Conservation (phyloP, 1,140 invertebrate genomes). For the Sesamia nonagrioides region DNA sequence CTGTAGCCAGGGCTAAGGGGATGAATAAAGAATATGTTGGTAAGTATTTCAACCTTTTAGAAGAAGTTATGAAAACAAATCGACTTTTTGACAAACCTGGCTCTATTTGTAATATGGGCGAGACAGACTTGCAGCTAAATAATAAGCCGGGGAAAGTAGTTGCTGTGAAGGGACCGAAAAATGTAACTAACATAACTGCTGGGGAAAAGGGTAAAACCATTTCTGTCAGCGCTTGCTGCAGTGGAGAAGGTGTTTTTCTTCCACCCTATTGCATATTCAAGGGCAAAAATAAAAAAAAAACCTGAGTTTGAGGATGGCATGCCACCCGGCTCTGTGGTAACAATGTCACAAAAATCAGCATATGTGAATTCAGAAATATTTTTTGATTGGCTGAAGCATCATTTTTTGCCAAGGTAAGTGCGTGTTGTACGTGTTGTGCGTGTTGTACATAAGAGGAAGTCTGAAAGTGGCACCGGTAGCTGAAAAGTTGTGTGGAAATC, state of each 20-base stretch:
- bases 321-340: slow-evolving; percentile 6
- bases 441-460: no score
- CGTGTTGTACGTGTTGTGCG: no score
- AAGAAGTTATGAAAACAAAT: slow-evolving; percentile 19
- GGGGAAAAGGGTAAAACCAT: slow-evolving; percentile 4
- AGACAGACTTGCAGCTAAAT: slow-evolving; percentile 15
- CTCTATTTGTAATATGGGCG: slow-evolving; percentile 31
- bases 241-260: slow-evolving; percentile 26
- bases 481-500: no score
- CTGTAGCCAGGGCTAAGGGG: slow-evolving; percentile 7
- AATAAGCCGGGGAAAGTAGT: no score
- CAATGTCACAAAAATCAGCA: slow-evolving; percentile 23
- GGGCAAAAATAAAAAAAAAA: slow-evolving; percentile 35
- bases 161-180: slow-evolving; percentile 10
- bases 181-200: not conserved
- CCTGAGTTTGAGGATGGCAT: slow-evolving; percentile 19
- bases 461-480: no score
- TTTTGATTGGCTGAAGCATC: slow-evolving; percentile 8
- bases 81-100: slow-evolving; percentile 22
- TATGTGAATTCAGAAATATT: slow-evolving; percentile 26
- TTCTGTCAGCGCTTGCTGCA: slow-evolving; percentile 17
- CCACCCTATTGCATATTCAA: slow-evolving; percentile 25
- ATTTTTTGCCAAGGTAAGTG: slow-evolving; percentile 19
- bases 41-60: slow-evolving; percentile 31
- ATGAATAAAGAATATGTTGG: slow-evolving; percentile 21